Evolutionary conservation across 2,888 invertebrate species (phyloP).

Genomic region (Tetranychus truncatus): DNA sequence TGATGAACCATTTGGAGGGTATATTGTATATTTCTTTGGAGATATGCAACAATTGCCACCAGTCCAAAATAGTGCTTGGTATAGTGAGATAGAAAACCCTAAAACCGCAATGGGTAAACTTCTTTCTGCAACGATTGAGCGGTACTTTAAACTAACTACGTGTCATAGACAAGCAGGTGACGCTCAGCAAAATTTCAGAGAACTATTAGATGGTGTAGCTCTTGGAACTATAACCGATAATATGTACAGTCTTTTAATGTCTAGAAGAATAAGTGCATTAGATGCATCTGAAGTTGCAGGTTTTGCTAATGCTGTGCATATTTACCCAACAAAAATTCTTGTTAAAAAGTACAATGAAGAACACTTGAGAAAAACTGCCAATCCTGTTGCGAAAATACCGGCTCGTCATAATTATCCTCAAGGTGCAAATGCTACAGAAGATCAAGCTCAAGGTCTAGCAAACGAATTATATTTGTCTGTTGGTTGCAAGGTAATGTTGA

Average conservation of each 20-base stretch:
- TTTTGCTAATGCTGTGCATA: not conserved
- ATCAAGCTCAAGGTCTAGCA: not conserved
- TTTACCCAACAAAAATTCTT: not conserved
- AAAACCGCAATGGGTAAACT: not conserved
- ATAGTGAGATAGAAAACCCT: not conserved
- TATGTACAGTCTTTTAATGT: not conserved
- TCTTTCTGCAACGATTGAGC: fast-evolving
- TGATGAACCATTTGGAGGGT: not conserved
- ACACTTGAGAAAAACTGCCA: not conserved
- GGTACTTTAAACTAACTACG: not conserved
- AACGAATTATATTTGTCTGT: not conserved
- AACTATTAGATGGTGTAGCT: not conserved
- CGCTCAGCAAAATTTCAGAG: not conserved
- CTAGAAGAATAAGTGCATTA: not conserved
- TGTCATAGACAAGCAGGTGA: too few relatives aligned
- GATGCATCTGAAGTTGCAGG: fast-evolving
- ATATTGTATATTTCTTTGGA: not conserved
- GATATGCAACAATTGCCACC: not conserved
- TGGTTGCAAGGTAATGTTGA: not conserved
- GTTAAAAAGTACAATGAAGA: not conserved
- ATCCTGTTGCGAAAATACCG: not conserved
- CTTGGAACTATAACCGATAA: not conserved
- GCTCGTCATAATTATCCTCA: not conserved
- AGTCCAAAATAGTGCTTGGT: not conserved
- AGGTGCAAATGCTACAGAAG: not conserved